phyloP scores from a whole-genome alignment of 2,888 invertebrate genomes.

The Nudaria mundana region DNA sequence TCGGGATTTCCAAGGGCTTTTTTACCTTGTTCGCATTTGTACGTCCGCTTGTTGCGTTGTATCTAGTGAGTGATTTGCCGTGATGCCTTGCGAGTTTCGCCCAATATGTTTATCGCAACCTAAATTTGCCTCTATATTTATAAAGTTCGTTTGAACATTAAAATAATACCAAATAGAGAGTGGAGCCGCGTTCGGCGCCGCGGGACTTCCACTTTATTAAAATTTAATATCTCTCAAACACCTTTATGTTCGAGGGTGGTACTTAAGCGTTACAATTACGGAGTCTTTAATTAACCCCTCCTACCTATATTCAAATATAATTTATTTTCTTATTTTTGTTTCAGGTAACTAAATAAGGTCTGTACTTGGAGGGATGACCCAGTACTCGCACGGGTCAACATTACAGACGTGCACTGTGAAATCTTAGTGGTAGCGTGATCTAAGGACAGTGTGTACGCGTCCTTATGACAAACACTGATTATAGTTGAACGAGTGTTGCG shows the following conservation, averaged over 20 bases:
- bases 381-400: constrained; percentile 26
- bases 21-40: constrained; percentile 68
- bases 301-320: constrained; percentile 29
- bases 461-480: constrained; percentile 29
- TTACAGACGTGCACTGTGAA: constrained; percentile 18
- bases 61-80: constrained; percentile 57
- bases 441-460: constrained; percentile 28
- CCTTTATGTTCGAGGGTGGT: constrained; percentile 46
- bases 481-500: constrained; percentile 24
- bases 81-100: constrained; percentile 40
- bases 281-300: constrained; percentile 50
- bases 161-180: constrained; percentile 51
- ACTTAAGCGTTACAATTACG: constrained; percentile 45
- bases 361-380: constrained; percentile 53
- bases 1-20: constrained; percentile 62
- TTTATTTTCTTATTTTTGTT: constrained; percentile 28
- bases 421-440: constrained; percentile 28
- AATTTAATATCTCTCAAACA: constrained; percentile 57
- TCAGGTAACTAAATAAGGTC: constrained; percentile 51
- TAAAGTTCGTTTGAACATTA: constrained; percentile 45
- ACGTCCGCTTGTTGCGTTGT: constrained; percentile 67
- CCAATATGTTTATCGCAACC: constrained; percentile 64
- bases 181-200: constrained; percentile 30
- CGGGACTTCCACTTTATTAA: constrained; percentile 59
- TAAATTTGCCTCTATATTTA: constrained; percentile 57